Conservation (phyloP, 1,140 invertebrate species). For the Vanessa atalanta region DNA sequence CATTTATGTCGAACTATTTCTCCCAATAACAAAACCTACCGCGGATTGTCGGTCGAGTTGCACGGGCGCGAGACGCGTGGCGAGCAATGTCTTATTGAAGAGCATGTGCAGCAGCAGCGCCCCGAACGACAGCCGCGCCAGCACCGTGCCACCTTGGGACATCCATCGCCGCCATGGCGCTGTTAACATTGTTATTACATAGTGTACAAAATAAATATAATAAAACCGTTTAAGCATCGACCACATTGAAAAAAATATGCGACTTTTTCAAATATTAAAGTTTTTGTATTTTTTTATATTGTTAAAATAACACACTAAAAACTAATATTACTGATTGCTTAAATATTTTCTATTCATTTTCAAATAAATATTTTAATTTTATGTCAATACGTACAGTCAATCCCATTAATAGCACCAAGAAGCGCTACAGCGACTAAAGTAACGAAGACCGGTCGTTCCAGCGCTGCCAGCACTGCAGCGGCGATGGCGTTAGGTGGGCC, state of each 20-base stretch:
- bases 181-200: conserved; percentile 18
- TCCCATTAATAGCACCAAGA: conserved; percentile 59
- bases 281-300: no score
- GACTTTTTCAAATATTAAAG: no score
- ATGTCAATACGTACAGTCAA: conserved; percentile 52
- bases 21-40: conserved; percentile 34
- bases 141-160: conserved; percentile 45
- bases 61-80: conserved; percentile 45
- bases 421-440: conserved; percentile 49
- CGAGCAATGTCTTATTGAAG: conserved; percentile 63
- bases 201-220: background rate
- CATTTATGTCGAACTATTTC: no score
- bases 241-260: no score
- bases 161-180: conserved; percentile 52
- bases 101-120: conserved; percentile 69
- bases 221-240: no score
- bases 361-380: background rate
- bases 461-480: conserved; percentile 57
- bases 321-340: no score
- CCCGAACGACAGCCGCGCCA: conserved; percentile 67
- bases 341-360: background rate
- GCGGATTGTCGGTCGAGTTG: conserved; percentile 54
- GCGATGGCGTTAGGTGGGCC: conserved; percentile 40
- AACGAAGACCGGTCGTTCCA: conserved; percentile 62
- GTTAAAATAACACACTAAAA: no score